A percentile compares a stretch with the other conserved stretches of the same genome.
These are phyloP conservation scores for Mergus octosetaceus DNA, from an alignment of 2,797 vertebrate genomes.

Conservation along the genomic window DNA sequence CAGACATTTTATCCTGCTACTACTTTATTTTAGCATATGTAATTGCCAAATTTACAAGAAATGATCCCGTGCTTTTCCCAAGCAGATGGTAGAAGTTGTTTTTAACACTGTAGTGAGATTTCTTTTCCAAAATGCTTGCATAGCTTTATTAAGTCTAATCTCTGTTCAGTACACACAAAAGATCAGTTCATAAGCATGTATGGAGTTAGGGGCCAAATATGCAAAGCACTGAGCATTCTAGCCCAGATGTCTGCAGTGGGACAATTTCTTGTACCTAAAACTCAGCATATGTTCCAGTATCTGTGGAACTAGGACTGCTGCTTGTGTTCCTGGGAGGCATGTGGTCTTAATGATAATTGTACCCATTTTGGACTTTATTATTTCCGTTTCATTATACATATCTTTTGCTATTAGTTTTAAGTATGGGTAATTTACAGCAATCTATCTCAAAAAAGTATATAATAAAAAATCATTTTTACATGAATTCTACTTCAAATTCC, in stretches of 20 bases:
- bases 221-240: neutral
- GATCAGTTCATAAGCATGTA: neutral
- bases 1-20: constrained; percentile 42
- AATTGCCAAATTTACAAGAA: constrained; percentile 70
- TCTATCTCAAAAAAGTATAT: neutral
- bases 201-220: neutral
- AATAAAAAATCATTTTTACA: neutral
- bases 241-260: neutral
- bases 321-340: neutral
- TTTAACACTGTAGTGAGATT: constrained; percentile 63
- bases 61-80: constrained; percentile 35
- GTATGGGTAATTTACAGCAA: neutral
- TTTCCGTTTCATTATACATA: neutral
- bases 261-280: neutral
- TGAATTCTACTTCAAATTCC: neutral
- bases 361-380: neutral
- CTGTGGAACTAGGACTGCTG: neutral
- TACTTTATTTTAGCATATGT: constrained; percentile 65
- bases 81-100: constrained; percentile 72
- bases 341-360: neutral
- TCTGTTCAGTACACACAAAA: constrained; percentile 14
- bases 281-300: neutral
- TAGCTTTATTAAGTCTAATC: constrained; percentile 48
- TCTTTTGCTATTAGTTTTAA: neutral
- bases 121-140: constrained; percentile 67